Evolutionary conservation across 1,140 invertebrate species (phyloP), one percentile per base, ranked within the genome.

Genomic region (Penaeus indicus): DNA sequence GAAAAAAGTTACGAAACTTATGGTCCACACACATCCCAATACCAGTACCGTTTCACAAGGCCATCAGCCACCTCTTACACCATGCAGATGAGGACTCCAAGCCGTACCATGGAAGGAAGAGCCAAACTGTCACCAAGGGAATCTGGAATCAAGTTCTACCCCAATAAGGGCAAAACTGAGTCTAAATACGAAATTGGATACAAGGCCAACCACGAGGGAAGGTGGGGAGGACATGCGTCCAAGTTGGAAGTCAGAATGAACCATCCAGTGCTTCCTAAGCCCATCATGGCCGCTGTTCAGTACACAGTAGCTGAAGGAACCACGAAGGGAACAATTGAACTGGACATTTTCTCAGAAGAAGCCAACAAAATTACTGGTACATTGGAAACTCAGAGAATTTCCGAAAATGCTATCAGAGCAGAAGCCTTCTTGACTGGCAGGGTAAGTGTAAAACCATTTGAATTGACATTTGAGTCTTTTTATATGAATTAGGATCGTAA

Each of bases 261-360:
- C 32, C 86, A 88, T 42, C 86, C 86, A 61, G 62, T 47, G 25
- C 81, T 88, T 69, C 22, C 27, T 18, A 88, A 61, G n/a, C 80
- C 82, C 54, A 27, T 77, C 32, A 38, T 18, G 77, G 81, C 47
- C 11, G 47, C 38, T 38, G 69, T 78, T 75, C 42, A 88, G 54
- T 38, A 38, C 16, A 21, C 47, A 62, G 54, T 13, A 22, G 60
- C 19, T 38, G 86, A 79, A 75, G 67, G 25, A 10, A 64, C 38
- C n/a, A 1, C 38, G 25, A 42, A 27, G 19, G 86, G 86, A 42
- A 42, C 80, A 10, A 54, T 88, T 77, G 67, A 88, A 60, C 54
- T 88, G 32, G 86, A 88, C 54, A 63, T 88, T 79, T 88, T 88
- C 80, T 81, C 69, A 1, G 67, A 75, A n/a, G 62, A 67, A 47